Base-by-base conservation (phyloP, 2,888 invertebrate genomes). In the Brachypalpus laphriformis region DNA sequence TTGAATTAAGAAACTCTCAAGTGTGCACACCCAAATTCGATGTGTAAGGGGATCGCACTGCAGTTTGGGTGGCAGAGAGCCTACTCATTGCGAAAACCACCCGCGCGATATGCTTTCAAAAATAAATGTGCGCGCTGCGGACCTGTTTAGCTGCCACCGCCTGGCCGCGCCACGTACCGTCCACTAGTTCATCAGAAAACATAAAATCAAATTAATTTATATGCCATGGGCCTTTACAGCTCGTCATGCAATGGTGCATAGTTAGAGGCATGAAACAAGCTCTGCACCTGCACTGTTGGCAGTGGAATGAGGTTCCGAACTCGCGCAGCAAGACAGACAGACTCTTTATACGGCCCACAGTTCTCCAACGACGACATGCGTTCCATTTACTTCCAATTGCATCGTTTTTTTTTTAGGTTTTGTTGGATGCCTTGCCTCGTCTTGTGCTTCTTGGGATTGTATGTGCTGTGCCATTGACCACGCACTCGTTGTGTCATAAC, bases 401-500 rank as follows among this genome's bases (percentile, higher is more conserved):
- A 34, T 51, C 7, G 28, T 9, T n/a, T 18, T 8, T 28, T 40
- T 34, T 9, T 34, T 34, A 8, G 28, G 37, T 37, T 66, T 51
- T 34, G 11, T 25, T 59, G 16, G 49, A 34, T 34, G 28, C 14
- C 3, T 20, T 34, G 20, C 22, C 11, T 65, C 8, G 68, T 22
- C 28, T 25, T 42, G 57, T 61, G 47, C 63, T 49, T 82, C 63
- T 65, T 68, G 37, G 61, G 22, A 54, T 49, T 68, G 42, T 45
- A 65, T 71, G 57, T 71, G 51, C 42, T 57, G 34, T 77, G 77
- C 81, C 75, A 85, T 85, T 81, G 85, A 85, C 85, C 85, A 85
- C 81, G 81, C 80, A 85, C 70, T 80, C 37, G 59, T 47, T 81
- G 61, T 81, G 81, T 76, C 85, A 81, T 81, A 75, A 81, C 71